A percentile compares a stretch with the other conserved stretches of the same genome.
These are phyloP conservation scores for Macrocentrus cingulum DNA, from an alignment of 1,140 invertebrate genomes.

Conservation along the genomic window DNA sequence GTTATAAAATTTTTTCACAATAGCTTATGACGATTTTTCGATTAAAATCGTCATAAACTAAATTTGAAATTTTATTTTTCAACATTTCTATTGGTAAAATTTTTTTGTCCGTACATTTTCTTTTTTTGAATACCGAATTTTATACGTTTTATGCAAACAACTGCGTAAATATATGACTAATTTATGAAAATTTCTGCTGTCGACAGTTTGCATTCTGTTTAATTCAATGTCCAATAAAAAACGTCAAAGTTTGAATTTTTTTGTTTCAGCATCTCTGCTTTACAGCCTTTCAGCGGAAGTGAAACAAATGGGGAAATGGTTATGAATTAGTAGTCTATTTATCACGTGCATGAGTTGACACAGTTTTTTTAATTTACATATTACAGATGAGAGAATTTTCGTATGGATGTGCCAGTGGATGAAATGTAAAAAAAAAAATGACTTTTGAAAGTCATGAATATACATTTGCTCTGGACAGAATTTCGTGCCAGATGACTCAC, in stretches of 20 bases:
- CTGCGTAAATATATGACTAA: background rate
- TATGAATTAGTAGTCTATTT: slow-evolving; percentile 25
- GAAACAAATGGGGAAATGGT: slow-evolving; percentile 23
- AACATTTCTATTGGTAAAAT: no score
- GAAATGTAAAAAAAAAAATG: slow-evolving; percentile 3
- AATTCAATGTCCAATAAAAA: background rate
- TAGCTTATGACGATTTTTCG: no score
- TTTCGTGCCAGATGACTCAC: slow-evolving; percentile 7
- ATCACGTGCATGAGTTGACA: slow-evolving; percentile 6
- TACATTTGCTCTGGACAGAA: slow-evolving; percentile 1
- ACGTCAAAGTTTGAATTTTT: background rate
- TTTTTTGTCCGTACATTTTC: no score
- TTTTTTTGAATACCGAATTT: background rate
- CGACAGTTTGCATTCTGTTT: slow-evolving; percentile 19
- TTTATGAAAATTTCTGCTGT: slow-evolving; percentile 6
- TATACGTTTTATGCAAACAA: background rate
- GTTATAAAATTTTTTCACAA: no score
- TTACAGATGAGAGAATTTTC: slow-evolving; percentile 2
- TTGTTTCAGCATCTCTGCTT: slow-evolving; percentile 3
- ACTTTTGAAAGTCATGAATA: slow-evolving; percentile 12
- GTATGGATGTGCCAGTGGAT: background rate
- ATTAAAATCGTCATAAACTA: no score
- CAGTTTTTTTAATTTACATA: slow-evolving; percentile 4
- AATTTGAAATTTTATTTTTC: no score
- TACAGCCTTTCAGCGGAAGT: background rate